Conservation (phyloP, 2,888 invertebrate species). For the Synanthedon myopaeformis region DNA sequence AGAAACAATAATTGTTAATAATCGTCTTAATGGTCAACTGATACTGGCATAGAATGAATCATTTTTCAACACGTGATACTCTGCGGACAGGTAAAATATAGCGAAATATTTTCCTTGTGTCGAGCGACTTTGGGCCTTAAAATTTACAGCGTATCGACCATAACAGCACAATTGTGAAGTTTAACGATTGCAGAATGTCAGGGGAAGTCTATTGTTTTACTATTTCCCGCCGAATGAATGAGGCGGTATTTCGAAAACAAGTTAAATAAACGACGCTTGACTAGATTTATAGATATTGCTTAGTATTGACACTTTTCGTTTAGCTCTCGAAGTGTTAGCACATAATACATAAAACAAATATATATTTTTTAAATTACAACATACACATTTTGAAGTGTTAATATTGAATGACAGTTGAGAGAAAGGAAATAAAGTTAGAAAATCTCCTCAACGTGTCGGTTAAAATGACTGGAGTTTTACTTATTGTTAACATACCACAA, state of each 20-base stretch:
- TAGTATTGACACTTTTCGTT: neutral
- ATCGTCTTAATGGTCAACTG: conserved; percentile 12
- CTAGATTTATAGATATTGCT: neutral
- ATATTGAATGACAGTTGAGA: neutral
- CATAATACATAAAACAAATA: neutral
- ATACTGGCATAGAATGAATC: neutral
- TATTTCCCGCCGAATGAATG: conserved; percentile 20
- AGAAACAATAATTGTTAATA: conserved; percentile 26
- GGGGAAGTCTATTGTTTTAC: conserved; percentile 32
- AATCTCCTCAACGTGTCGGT: too few relatives aligned
- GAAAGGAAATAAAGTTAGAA: too few relatives aligned
- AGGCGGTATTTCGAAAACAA: conserved; percentile 8
- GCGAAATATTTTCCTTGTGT: too few relatives aligned
- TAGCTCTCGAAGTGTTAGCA: neutral
- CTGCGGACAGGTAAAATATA: too few relatives aligned
- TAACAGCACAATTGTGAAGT: neutral
- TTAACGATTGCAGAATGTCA: conserved; percentile 7
- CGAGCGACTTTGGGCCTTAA: too few relatives aligned
- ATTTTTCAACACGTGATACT: too few relatives aligned
- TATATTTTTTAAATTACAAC: neutral
- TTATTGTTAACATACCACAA: conserved; percentile 69
- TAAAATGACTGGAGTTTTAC: conserved; percentile 67
- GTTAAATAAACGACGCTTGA: neutral
- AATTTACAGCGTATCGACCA: neutral
- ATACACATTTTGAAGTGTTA: neutral